Evolutionary conservation across 2,113 vertebrate genomes (phyloP), one percentile per base, ranked within the genome.

Genomic region (Chunga burmeisteri): DNA sequence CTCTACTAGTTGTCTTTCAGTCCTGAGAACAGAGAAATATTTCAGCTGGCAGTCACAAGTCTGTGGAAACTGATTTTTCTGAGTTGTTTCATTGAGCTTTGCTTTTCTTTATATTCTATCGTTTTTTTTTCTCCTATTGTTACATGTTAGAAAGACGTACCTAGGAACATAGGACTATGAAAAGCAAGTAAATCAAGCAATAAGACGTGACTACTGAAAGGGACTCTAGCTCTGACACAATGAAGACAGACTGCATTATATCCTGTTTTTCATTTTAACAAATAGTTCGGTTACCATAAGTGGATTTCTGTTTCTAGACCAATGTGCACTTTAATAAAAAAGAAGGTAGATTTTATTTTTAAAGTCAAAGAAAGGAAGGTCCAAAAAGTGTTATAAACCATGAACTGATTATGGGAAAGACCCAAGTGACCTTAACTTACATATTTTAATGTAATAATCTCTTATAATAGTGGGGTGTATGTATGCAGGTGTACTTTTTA

Each of bases 71-170:
- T 29, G 34, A 36, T n/a, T n/a, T 77, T 88, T 81, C 27, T 23
- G 36, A 62, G 25, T 21, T 14, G 16, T 56, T 87, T 30, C 16
- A 26, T n/a, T 0, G 0, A 70, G 12, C 3, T 81, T 70, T 63
- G 6, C 10, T 87, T 62, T 66, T 8, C 47, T 80, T 75, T 36
- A 13, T 27, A 10, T 53, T 59, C 65, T 32, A n/a, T 8, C 0
- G 0, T 30, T 16, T 32, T 53, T 86, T 21, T 12, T 46, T 5
- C 8, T 40, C 17, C 8, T n/a, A 9, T 12, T 38, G 12, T 50
- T 19, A 18, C 1, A 0, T 1, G 14, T 29, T 20, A 62, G 13
- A 80, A 17, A n/a, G 30, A 16, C 0, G 1, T 16, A 26, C 20
- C 32, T 30, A 30, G 46, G 34, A 72, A 58, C 20, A 26, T 1